Evolutionary conservation across 2,113 vertebrate genomes (phyloP).

Genomic region (Hyperoodon ampullatus): DNA sequence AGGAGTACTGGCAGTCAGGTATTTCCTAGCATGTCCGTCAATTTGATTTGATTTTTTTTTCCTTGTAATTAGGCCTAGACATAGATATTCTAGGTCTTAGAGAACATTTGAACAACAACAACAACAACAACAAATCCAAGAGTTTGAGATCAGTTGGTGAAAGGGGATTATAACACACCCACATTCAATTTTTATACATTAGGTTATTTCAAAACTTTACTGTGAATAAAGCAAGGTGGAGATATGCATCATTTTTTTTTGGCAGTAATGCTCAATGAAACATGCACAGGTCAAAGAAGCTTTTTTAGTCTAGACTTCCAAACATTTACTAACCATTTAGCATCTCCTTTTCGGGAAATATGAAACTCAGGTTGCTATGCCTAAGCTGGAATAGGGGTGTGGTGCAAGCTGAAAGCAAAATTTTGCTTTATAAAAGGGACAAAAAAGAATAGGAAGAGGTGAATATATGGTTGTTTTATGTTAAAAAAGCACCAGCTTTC

Average conservation of each 20-base stretch:
- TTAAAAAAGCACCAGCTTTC: conserved; percentile 72
- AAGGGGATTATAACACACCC: neutral
- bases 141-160: neutral
- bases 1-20: neutral
- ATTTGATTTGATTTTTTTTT: neutral
- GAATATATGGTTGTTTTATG: conserved; percentile 58
- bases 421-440: conserved; percentile 58
- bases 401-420: neutral
- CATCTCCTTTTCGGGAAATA: neutral
- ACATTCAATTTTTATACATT: neutral
- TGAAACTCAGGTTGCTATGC: conserved; percentile 51
- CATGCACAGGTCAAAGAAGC: neutral
- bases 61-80: neutral
- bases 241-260: neutral
- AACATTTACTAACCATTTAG: neutral
- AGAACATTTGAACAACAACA: neutral
- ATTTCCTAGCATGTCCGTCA: neutral
- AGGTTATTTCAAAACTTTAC: neutral
- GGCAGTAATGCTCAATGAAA: neutral
- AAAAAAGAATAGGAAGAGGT: conserved; percentile 79
- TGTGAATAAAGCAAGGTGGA: neutral
- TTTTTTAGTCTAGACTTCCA: neutral
- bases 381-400: conserved; percentile 43
- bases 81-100: neutral
- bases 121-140: neutral